These are phyloP conservation scores for Coptotermes formosanus DNA, from an alignment of 1,140 invertebrate genomes.

Conservation along the genomic window DNA sequence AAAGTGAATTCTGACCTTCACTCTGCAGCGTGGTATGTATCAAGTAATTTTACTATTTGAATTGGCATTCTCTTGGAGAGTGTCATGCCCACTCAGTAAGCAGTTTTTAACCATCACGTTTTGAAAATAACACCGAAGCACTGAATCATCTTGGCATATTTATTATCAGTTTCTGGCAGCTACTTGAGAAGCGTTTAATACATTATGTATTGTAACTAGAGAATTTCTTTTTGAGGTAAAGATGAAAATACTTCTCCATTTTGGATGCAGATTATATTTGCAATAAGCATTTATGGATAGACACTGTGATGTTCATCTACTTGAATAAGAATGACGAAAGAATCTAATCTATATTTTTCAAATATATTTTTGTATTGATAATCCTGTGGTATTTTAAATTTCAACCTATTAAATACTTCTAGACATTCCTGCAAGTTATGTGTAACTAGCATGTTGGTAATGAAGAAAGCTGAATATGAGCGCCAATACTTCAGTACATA, in stretches of 20 bases:
- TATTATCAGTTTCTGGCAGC: neutral
- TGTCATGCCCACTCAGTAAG: neutral
- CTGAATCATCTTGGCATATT: neutral
- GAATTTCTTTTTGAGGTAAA: neutral
- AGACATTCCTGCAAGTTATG: neutral
- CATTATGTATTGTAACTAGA: neutral
- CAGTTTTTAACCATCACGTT: neutral
- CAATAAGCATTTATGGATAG: neutral
- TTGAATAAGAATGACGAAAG: conserved; percentile 8
- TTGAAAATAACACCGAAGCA: neutral
- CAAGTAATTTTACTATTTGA: neutral
- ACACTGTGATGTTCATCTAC: neutral
- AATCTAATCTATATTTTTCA: conserved; percentile 15
- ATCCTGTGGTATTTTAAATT: neutral
- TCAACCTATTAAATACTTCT: neutral
- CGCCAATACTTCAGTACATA: neutral
- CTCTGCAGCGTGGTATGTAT: neutral
- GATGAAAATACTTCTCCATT: neutral
- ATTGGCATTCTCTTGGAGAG: neutral
- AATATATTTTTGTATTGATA: conserved; percentile 1
- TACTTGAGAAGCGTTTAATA: neutral
- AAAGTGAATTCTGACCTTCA: neutral
- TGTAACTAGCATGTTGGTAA: neutral
- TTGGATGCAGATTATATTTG: neutral
- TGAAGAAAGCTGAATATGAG: no score